phyloP scores from a whole-genome alignment of 2,888 invertebrate species.

The Carabus problematicus region DNA sequence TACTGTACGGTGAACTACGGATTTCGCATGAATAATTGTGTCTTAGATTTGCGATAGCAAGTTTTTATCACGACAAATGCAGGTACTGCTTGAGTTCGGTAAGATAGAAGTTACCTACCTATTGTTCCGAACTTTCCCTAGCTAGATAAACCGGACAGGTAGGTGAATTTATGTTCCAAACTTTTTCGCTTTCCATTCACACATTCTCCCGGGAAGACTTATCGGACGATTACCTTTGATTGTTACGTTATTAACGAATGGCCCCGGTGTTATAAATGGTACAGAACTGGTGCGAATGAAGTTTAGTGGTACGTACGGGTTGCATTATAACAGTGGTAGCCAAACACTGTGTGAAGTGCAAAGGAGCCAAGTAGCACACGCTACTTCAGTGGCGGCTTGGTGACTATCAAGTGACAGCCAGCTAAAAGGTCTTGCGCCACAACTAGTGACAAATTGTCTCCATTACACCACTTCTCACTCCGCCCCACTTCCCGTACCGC shows the following conservation, averaged over 20 bases:
- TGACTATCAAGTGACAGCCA: slow-evolving; percentile 36
- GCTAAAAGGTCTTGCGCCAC: slow-evolving; percentile 39
- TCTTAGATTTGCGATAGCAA: slow-evolving; percentile 25
- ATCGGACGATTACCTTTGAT: background rate
- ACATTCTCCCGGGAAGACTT: background rate
- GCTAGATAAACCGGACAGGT: background rate
- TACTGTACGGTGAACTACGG: slow-evolving; percentile 5
- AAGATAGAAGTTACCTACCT: no score
- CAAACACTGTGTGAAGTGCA: slow-evolving; percentile 12
- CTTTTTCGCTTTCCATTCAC: background rate
- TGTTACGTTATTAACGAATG: background rate
- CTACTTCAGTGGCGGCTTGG: slow-evolving; percentile 7
- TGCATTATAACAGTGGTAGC: slow-evolving; percentile 2
- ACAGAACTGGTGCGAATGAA: background rate
- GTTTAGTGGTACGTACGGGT: background rate
- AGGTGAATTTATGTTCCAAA: background rate
- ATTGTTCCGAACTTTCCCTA: background rate
- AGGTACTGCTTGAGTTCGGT: background rate
- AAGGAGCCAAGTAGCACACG: background rate
- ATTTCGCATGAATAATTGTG: slow-evolving; percentile 18
- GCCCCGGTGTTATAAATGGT: background rate
- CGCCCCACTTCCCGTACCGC: background rate
- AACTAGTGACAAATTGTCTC: slow-evolving; percentile 42
- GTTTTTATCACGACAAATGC: slow-evolving; percentile 24
- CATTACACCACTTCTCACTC: slow-evolving; percentile 24